Evolutionary conservation across 1,140 invertebrate genomes (phyloP).

Genomic region (Ruditapes philippinarum): DNA sequence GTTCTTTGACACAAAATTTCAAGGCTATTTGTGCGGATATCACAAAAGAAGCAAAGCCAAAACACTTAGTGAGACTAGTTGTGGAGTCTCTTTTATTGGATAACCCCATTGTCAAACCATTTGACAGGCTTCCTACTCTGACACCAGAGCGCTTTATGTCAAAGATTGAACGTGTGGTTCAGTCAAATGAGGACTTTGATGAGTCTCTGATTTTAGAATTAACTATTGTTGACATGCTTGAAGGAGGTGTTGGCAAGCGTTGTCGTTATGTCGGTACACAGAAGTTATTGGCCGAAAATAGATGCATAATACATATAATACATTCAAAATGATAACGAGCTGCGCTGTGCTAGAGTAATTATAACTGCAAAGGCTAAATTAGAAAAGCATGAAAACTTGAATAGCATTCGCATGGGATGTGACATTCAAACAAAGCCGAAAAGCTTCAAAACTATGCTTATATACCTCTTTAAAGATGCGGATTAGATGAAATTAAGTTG

Average conservation of each 20-base stretch:
- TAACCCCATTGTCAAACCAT: conserved; percentile 6
- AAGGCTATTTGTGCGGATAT: neutral
- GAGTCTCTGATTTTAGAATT: neutral
- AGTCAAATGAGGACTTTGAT: conserved; percentile 31
- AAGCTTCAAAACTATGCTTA: neutral
- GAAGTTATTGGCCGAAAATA: neutral
- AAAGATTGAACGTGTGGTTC: neutral
- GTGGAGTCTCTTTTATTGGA: conserved; percentile 1
- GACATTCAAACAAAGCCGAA: neutral
- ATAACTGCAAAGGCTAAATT: neutral
- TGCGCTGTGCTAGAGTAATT: conserved; percentile 23
- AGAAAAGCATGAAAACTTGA: conserved; percentile 27
- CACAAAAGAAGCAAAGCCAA: neutral
- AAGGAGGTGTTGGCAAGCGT: neutral
- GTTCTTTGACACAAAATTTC: too few relatives aligned
- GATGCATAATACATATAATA: neutral
- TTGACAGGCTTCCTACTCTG: neutral
- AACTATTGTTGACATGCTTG: neutral
- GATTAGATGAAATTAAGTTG: neutral
- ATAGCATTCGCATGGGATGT: neutral
- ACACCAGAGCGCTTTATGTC: neutral
- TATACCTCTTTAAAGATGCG: neutral
- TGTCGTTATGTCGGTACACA: neutral
- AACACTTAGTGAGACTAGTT: neutral
- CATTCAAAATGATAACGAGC: conserved; percentile 25